These are phyloP conservation scores for Papilio gigon DNA, from an alignment of 2,888 invertebrate genomes.

Conservation along the genomic window DNA sequence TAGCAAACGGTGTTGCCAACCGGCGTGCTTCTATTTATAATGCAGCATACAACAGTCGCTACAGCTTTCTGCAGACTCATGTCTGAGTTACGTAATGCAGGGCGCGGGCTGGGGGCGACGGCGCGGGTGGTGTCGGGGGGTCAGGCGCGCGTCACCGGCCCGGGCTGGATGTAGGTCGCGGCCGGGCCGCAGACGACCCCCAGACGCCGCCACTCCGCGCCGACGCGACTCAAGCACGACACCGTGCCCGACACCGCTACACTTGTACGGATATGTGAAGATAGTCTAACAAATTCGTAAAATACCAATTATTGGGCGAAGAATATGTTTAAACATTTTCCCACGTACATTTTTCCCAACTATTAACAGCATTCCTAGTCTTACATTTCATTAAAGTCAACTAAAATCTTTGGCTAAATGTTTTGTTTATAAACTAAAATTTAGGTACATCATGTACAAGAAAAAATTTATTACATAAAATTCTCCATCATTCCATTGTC, in stretches of 20 bases:
- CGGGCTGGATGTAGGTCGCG: conserved; percentile 72
- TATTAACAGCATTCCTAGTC: too few relatives aligned
- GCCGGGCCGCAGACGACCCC: conserved; percentile 78
- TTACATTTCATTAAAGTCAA: too few relatives aligned
- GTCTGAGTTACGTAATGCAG: conserved; percentile 72
- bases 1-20: conserved; percentile 20
- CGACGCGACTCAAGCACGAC: conserved; percentile 50
- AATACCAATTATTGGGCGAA: background rate
- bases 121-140: conserved; percentile 47
- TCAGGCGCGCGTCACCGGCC: conserved; percentile 44
- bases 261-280: background rate
- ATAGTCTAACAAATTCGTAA: background rate
- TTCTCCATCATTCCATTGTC: too few relatives aligned
- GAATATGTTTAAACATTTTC: background rate
- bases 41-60: conserved; percentile 32
- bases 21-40: conserved; percentile 31
- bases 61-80: conserved; percentile 58
- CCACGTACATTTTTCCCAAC: background rate
- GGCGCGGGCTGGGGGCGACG: conserved; percentile 56
- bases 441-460: too few relatives aligned
- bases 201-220: conserved; percentile 70
- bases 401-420: too few relatives aligned
- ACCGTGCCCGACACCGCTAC: background rate
- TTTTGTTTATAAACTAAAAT: too few relatives aligned
- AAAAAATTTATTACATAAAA: too few relatives aligned